phyloP scores from a whole-genome alignment of 2,797 vertebrate species.

The Atherinosoma microstoma region DNA sequence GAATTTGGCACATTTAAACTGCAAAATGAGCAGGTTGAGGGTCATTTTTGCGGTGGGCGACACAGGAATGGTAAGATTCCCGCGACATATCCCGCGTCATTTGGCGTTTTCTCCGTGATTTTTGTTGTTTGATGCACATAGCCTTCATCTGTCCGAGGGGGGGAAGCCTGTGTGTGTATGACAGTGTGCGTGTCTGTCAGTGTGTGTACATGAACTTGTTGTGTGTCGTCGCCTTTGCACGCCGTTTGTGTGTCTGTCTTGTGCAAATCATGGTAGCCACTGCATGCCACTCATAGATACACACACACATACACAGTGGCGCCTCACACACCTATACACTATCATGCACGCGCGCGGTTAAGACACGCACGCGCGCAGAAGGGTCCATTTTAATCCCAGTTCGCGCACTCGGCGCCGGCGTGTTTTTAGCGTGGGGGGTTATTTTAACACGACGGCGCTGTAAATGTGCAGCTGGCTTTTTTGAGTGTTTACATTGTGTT shows the following conservation, averaged over 20 bases:
- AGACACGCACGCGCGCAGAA: constrained; percentile 29
- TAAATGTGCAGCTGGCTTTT: constrained; percentile 5
- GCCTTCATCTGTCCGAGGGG: constrained; percentile 58
- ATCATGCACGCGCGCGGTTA: not conserved
- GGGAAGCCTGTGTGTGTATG: constrained; percentile 40
- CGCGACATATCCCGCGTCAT: constrained; percentile 58
- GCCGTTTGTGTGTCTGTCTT: constrained; percentile 41
- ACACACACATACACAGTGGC: constrained; percentile 23
- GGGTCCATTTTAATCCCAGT: constrained; percentile 68
- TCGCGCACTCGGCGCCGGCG: constrained; percentile 38
- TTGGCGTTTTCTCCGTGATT: constrained; percentile 68
- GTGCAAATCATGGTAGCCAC: constrained; percentile 34
- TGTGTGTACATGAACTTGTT: constrained; percentile 64
- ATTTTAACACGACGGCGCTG: constrained; percentile 41
- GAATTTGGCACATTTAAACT: constrained; percentile 74
- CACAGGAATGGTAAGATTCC: constrained; percentile 86
- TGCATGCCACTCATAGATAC: constrained; percentile 25
- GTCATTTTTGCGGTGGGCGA: constrained; percentile 54
- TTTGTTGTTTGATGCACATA: constrained; percentile 66
- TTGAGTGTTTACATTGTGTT: not conserved
- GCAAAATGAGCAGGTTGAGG: constrained; percentile 60
- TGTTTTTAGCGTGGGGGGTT: constrained; percentile 8
- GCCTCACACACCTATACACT: constrained; percentile 1
- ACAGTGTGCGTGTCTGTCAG: constrained; percentile 36
- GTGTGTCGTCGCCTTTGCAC: constrained; percentile 58